Base-by-base conservation (phyloP, 92 coral and sea anemone species). In the Pocillopora meandrina region DNA sequence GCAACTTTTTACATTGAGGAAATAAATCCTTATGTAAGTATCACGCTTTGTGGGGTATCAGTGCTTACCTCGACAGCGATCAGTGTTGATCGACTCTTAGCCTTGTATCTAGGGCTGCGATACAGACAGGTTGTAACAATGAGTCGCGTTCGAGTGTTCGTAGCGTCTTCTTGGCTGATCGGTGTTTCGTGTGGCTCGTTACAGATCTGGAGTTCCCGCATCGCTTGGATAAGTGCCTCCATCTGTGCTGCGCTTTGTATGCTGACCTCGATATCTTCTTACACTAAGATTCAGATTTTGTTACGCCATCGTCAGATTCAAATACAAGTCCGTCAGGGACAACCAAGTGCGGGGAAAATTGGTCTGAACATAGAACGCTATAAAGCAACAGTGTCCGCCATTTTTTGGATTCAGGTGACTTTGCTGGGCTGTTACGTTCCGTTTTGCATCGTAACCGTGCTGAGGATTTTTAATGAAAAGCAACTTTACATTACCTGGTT, bases 321-420 rank as follows among this genome's bases (percentile, higher is more conserved):
- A 17, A 12, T 9, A 12, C 74, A 70, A 17, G 20, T 19, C 19
- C 56, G 42, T 55, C 74, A 31, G 0, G 52, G 19, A 12, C 73
- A 36, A 70, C 74, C n/a, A 19, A 70, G 5, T 12, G 55, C 21
- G 1, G 74, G 56, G 35, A 19, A 52, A 17, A 1, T 36, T 70
- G 12, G 21, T 16, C 12, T 70, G 56, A 42, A 70, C 36, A 36
- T 70, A 15, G 74, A 49, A 34, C 74, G 74, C 9, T 70, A 70
- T 55, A 70, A 70, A 19, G 33, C 5, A 5, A 70, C 74, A 14
- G 74, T 70, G 5, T 70, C 74, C 42, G 42, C 55, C 56, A 34
- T 42, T 34, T 70, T 70, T 6, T 70, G 56, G 74, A 55, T 70
- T 49, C 74, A 70, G 74, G 0, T 70, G 74, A 55, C 74, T 15